Evolutionary conservation across 2,797 vertebrate genomes (phyloP), one percentile per base, ranked within the genome.

Genomic region (Sebastes baramenuke): DNA sequence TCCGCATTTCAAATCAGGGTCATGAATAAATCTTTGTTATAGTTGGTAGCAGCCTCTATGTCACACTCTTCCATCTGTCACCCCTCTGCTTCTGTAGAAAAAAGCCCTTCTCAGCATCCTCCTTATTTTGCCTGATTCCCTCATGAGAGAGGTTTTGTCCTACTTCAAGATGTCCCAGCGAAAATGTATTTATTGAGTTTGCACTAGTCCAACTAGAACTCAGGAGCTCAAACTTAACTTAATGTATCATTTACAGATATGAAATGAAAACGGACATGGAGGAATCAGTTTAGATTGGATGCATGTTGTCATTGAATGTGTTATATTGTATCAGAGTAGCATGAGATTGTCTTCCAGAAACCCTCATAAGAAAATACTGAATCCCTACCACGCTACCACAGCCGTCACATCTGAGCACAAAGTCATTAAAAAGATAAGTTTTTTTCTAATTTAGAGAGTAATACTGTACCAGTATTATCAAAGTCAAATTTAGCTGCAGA

Each of bases 51-150:
- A 29, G 11, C 74, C 60, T 83, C 49, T 64, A 8, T 83, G 70
- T 79, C 81, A 64, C 22, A 32, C 85, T 81, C 85, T 81, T 87
- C 80, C 87, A 87, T 90, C 75, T 93, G 82, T 83, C 82, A 78
- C 56, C 73, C 61, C 9, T 3, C 68, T 78, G 86, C 91, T 86
- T 86, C 77, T 72, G 68, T 87, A 90, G 87, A 80, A 80, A 70
- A n/a, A 56, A 34, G 4, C 42, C 36, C 49, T 67, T 76, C 75
- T 84, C 67, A 76, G 6, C 82, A 62, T 78, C 87, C 80, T 77
- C 29, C 64, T 72, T 36, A 34, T 67, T 81, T 73, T 73, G 6
- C 70, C 66, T 27, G 18, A 72, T 56, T 80, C 68, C 65, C 72
- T 16, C 16, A 59, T 24, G 52, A 70, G 38, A 70, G 38, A 27